phyloP scores from a whole-genome alignment of 2,888 invertebrate genomes.

The Leptodirus hochenwartii region DNA sequence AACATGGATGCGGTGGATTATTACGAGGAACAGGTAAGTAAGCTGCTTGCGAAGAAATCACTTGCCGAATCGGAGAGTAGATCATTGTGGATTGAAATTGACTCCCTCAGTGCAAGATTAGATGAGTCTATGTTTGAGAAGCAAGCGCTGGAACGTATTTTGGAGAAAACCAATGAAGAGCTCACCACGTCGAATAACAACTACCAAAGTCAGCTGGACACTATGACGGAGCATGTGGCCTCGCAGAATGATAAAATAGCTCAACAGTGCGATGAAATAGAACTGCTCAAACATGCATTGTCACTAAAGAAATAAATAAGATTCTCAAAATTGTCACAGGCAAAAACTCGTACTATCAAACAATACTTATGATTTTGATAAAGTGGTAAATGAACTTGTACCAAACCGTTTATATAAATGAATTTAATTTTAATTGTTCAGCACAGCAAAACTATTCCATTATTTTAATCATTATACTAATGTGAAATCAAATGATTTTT shows the following conservation, averaged over 20 bases:
- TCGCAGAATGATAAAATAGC: conserved; percentile 74
- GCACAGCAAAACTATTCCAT: too few relatives aligned
- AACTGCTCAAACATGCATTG: conserved; percentile 42
- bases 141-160: conserved; percentile 32
- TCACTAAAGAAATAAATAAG: conserved; percentile 17
- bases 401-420: too few relatives aligned
- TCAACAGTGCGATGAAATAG: conserved; percentile 60
- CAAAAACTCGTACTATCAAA: too few relatives aligned
- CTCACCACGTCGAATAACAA: conserved; percentile 41
- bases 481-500: too few relatives aligned
- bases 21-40: conserved; percentile 22
- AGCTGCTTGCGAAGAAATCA: conserved; percentile 20
- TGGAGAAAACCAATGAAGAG: conserved; percentile 43
- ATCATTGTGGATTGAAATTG: conserved; percentile 23
- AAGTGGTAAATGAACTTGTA: too few relatives aligned
- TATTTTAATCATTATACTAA: too few relatives aligned
- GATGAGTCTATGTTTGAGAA: conserved; percentile 31
- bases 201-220: conserved; percentile 52
- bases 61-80: conserved; percentile 21
- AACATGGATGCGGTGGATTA: conserved; percentile 23
- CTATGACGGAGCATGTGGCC: conserved; percentile 61
- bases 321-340: too few relatives aligned
- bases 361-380: too few relatives aligned
- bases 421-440: too few relatives aligned
- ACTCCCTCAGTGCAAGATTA: conserved; percentile 28